Evolutionary conservation across 1,140 invertebrate species (phyloP).

Genomic region (Hirudo medicinalis): DNA sequence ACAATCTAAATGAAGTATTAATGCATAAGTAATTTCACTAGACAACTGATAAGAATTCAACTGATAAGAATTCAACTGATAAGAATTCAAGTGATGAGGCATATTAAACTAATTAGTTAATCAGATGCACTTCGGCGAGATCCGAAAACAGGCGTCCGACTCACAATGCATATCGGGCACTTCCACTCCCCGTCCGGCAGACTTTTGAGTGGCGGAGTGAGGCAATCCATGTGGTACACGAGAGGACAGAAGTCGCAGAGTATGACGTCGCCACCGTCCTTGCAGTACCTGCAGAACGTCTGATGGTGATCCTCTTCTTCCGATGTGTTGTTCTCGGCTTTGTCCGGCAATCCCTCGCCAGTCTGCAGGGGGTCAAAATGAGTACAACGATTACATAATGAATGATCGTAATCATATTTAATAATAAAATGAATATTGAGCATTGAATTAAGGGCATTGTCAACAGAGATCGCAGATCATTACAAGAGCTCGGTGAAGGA

Average conservation of each 20-base stretch:
- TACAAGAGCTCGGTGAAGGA: too few relatives aligned
- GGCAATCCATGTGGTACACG: slow-evolving; percentile 86
- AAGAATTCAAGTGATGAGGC: too few relatives aligned
- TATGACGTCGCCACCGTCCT: slow-evolving; percentile 85
- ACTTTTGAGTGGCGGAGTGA: slow-evolving; percentile 78
- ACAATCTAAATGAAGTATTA: background rate
- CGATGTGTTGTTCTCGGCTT: slow-evolving; percentile 13
- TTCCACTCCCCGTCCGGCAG: slow-evolving; percentile 84
- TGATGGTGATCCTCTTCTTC: slow-evolving; percentile 60
- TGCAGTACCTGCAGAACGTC: slow-evolving; percentile 71
- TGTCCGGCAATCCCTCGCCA: slow-evolving; percentile 19
- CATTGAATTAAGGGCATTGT: too few relatives aligned
- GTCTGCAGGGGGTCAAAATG: slow-evolving; percentile 6
- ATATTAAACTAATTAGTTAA: too few relatives aligned
- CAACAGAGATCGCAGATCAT: too few relatives aligned
- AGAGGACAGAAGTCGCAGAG: slow-evolving; percentile 89
- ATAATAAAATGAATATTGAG: too few relatives aligned
- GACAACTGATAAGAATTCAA: too few relatives aligned
- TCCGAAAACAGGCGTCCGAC: background rate
- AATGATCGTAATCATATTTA: too few relatives aligned
- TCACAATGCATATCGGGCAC: slow-evolving; percentile 70
- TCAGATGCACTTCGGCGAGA: background rate
- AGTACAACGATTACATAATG: too few relatives aligned
- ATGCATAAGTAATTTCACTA: too few relatives aligned
- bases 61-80: too few relatives aligned